These are phyloP conservation scores for Momotus momota DNA, from an alignment of 2,797 vertebrate genomes.

Conservation along the genomic window DNA sequence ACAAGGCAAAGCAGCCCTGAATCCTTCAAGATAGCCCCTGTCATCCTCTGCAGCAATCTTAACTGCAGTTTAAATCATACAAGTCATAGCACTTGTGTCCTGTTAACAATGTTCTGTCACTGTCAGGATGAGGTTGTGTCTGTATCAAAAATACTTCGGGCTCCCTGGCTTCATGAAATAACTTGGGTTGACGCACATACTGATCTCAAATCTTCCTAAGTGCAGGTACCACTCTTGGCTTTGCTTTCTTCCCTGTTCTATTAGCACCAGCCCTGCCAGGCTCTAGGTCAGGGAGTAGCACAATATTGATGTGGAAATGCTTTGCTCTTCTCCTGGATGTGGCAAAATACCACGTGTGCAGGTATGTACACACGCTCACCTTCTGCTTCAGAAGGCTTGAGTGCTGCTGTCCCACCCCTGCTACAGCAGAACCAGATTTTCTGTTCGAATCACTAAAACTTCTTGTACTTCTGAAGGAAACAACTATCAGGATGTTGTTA, in stretches of 20 bases:
- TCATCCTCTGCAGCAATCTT: not conserved
- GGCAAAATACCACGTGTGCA: too few species aligned
- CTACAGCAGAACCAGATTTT: not conserved
- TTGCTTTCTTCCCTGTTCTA: not conserved
- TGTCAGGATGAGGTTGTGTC: not conserved
- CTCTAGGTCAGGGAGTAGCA: not conserved
- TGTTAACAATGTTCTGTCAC: not conserved
- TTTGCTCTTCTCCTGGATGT: not conserved
- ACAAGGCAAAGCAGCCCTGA: not conserved
- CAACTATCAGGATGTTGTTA: not conserved
- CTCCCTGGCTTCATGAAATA: not conserved
- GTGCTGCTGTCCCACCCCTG: not conserved
- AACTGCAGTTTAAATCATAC: not conserved
- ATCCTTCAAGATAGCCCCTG: not conserved
- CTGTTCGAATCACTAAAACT: not conserved
- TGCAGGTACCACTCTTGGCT: not conserved
- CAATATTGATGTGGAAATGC: not conserved
- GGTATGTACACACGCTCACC: fast-evolving
- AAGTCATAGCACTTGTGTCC: not conserved
- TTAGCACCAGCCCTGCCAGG: not conserved
- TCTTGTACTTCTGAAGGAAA: not conserved
- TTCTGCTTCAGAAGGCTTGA: not conserved
- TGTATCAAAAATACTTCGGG: not conserved
- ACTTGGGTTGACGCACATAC: not conserved
- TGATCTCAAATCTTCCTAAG: not conserved